These are phyloP conservation scores for Brienomyrus brachyistius DNA, from an alignment of 2,113 vertebrate species.

Conservation along the genomic window DNA sequence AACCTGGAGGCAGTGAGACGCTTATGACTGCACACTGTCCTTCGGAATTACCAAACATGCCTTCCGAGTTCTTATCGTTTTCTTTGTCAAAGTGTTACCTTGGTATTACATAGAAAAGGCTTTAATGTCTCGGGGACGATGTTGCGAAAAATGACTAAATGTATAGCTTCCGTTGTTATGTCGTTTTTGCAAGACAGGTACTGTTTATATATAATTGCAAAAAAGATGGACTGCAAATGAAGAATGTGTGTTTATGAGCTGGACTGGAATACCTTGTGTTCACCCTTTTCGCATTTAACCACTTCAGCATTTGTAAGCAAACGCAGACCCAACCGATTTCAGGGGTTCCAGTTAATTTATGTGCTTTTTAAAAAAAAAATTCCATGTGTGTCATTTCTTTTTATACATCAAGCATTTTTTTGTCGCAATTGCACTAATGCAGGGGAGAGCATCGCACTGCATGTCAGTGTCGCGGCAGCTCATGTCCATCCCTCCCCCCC, in stretches of 20 bases:
- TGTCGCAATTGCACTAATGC: slow-evolving; percentile 28
- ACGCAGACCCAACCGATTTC: background rate
- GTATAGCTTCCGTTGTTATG: slow-evolving; percentile 66
- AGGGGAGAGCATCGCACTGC: slow-evolving; percentile 13
- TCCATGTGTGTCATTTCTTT: background rate
- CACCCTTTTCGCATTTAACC: slow-evolving; percentile 9
- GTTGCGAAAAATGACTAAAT: slow-evolving; percentile 68
- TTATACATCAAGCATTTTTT: slow-evolving; percentile 10
- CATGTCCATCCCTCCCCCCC: slow-evolving; percentile 15
- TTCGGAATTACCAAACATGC: slow-evolving; percentile 62
- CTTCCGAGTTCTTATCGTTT: slow-evolving; percentile 44
- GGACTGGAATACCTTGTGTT: slow-evolving; percentile 22
- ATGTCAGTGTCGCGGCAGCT: background rate
- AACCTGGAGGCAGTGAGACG: slow-evolving; percentile 52
- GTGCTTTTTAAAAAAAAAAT: background rate
- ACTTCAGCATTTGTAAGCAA: background rate
- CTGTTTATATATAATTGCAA: slow-evolving; percentile 55
- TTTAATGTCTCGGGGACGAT: slow-evolving; percentile 76
- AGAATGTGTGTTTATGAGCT: slow-evolving; percentile 19
- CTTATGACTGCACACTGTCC: slow-evolving; percentile 65
- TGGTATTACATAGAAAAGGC: slow-evolving; percentile 69
- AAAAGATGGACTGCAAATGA: slow-evolving; percentile 23
- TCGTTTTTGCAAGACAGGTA: slow-evolving; percentile 70
- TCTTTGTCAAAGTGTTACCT: slow-evolving; percentile 71
- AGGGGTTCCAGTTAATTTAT: background rate